Base-by-base conservation (phyloP, 2,888 invertebrate species). In the Cantharis lateralis region DNA sequence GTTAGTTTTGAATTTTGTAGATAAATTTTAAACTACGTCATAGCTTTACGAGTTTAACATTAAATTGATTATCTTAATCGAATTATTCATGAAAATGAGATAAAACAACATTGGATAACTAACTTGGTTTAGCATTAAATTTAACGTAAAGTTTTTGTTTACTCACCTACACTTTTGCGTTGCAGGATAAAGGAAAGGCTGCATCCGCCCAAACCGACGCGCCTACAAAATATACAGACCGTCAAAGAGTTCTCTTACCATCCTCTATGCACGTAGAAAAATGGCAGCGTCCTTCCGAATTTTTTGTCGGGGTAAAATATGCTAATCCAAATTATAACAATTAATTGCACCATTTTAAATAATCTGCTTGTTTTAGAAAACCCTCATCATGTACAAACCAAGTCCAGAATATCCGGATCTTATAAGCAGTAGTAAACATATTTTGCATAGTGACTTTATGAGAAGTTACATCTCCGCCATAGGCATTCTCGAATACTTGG, bases 401-500 rank as follows among this genome's bases (percentile, higher is more conserved):
- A 78, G 32, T 15, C 69, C 79, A 0, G 81, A 78, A 15, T 86
- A 85, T 79, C 85, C 87, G 1, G 87, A 89, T 79, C 79, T 89
- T 3, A 82, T 87, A 61, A 81, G 80, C n/a, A 85, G 85, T 48
- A 89, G 87, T 80, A 82, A 81, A 68, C 88, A 89, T 79, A 75
- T 89, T 26, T 78, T 89, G 62, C 83, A 86, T 28, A 89, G 88
- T 72, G 85, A 88, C 79, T 89, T 89, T 78, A 80, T 88, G 74
- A 82, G 89, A 72, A 84, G 83, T 80, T 88, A 89, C 74, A 85
- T 89, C 71, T 86, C 88, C 18, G 82, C 87, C 66, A 75, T 89
- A 18, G 83, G 84, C 75, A 88, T 86, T 77, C 81, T 89, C 62
- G 85, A 87, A 71, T 87, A 89, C 77, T 83, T 88, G 32, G 88